phyloP scores from a whole-genome alignment of 2,113 vertebrate genomes.

The Aphyosemion australe region DNA sequence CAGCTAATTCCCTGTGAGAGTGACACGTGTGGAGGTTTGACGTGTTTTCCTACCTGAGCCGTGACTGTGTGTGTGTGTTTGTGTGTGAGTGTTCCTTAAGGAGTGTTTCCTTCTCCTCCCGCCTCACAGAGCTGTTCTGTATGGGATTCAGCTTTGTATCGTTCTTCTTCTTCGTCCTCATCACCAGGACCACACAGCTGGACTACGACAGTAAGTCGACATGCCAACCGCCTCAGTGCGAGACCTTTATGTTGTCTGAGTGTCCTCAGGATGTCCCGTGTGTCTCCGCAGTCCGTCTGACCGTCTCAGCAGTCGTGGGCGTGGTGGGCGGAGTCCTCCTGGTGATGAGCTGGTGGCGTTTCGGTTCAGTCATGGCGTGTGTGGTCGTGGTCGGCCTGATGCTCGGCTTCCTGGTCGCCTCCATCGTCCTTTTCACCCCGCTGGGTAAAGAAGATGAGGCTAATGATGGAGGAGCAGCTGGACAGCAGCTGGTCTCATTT shows the following conservation, averaged over 20 bases:
- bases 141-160: conserved; percentile 87
- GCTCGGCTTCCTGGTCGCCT: conserved; percentile 86
- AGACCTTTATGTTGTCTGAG: too few species aligned
- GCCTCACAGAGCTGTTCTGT: conserved; percentile 86
- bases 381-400: conserved; percentile 85
- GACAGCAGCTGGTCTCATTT: not conserved
- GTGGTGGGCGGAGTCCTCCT: conserved; percentile 83
- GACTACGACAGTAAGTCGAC: conserved; percentile 82
- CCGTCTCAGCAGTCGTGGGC: conserved; percentile 82
- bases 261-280: too few species aligned
- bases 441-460: conserved; percentile 74
- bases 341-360: conserved; percentile 91
- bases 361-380: conserved; percentile 83
- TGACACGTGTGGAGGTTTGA: too few species aligned
- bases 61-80: too few species aligned
- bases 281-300: conserved; percentile 79
- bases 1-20: too few species aligned
- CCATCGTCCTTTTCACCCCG: conserved; percentile 86
- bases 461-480: too few species aligned
- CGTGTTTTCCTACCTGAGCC: too few species aligned
- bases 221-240: too few species aligned
- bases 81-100: too few species aligned
- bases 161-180: conserved; percentile 86
- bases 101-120: not conserved
- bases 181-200: conserved; percentile 81